Evolutionary conservation across 2,888 invertebrate species (phyloP).

Genomic region (Epinotia bilunana): DNA sequence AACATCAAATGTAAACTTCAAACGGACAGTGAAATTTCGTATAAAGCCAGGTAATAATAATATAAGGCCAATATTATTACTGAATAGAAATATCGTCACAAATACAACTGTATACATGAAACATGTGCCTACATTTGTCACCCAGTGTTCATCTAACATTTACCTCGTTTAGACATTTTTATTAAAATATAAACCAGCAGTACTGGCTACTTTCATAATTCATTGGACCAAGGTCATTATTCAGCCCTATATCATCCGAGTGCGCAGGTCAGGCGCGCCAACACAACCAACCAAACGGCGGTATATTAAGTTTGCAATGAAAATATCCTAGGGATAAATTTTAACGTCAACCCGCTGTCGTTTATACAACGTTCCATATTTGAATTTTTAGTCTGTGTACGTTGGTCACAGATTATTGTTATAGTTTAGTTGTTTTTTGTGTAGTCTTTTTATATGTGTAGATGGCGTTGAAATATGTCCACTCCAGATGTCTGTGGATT

Average conservation of each 20-base stretch:
- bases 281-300: slow-evolving; percentile 17
- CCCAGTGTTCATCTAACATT: neutral
- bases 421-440: too few relatives aligned
- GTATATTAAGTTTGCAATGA: slow-evolving; percentile 53
- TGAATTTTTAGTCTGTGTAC: slow-evolving; percentile 1
- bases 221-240: slow-evolving; percentile 60
- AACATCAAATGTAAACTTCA: too few relatives aligned
- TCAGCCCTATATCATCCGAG: slow-evolving; percentile 59
- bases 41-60: too few relatives aligned
- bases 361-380: slow-evolving; percentile 4
- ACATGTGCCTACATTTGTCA: neutral
- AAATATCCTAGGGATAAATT: slow-evolving; percentile 55
- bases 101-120: neutral
- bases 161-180: neutral
- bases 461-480: neutral
- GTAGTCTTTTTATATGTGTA: neutral
- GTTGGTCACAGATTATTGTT: neutral
- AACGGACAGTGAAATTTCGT: too few relatives aligned
- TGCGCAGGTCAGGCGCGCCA: slow-evolving; percentile 51
- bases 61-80: too few relatives aligned
- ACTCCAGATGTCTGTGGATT: neutral
- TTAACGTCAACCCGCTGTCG: slow-evolving; percentile 47
- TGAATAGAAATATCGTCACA: too few relatives aligned
- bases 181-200: slow-evolving; percentile 2
- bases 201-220: slow-evolving; percentile 55